Base-by-base conservation (phyloP, 2,888 invertebrate species). In the Cephus pygmeus region DNA sequence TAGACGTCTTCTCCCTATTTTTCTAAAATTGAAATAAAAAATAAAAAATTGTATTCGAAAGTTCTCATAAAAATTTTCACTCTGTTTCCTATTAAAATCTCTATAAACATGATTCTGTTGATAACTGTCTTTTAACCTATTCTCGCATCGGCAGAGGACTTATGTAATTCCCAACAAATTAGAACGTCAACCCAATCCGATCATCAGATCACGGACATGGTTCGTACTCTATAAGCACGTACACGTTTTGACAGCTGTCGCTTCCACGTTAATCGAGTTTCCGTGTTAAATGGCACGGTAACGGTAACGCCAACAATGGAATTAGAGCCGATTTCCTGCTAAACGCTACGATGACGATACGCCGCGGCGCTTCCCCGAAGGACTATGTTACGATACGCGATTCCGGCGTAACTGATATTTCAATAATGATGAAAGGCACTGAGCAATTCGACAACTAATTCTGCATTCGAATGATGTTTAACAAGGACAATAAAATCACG, bases 181-280 rank as follows among this genome's bases (percentile, higher is more conserved):
- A 23, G 56, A 56, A 56, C 56, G 56, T 56, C 23, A 56, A 56
- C 23, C 23, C 56, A 56, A 56, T 56, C 56, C 56, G 56, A 56
- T 56, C 56, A 56, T 56, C 56, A 56, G 56, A 56, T 56, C 56
- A 23, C 56, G 23, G 23, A 56, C 56, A 56, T 23, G 56, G 23
- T 56, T 56, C 23, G 56, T 56, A 23, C 56, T 56, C 56, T 56
- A 56, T 15, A 56, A 56, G 56, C 56, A 56, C 56, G 56, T 56
- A 56, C 71, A 34, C 83, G 82, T 85, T 87, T 85, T 87, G 88
- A 85, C 86, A 87, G 85, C 85, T 85, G 83, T 84, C 83, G 81
- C 83, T 82, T 83, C 77, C 81, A 76, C 80, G 80, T 84, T 86
- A 87, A 87, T 88, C 85, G 86, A 88, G 84, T 86, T 87, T 83